Base-by-base conservation (phyloP, 2,113 vertebrate genomes). In the Forbesichthys papilliferus region DNA sequence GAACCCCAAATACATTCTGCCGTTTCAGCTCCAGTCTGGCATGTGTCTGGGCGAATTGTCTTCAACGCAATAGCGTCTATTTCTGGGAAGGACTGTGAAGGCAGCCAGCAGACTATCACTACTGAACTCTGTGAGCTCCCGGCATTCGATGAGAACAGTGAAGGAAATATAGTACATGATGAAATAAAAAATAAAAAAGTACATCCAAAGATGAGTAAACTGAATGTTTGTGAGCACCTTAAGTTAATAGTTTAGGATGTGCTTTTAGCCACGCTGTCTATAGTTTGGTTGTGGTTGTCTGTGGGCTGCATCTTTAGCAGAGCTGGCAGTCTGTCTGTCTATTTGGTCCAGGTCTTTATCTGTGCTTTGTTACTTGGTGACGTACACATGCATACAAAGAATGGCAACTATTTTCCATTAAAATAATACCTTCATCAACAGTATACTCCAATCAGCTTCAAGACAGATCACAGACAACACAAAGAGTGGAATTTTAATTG, bases 351-450 rank as follows among this genome's bases (percentile, higher is more conserved):
- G 77, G 80, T 87, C 79, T 88, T 91, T 91, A 89, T 89, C 86
- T 84, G 54, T 58, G 76, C 83, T 90, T 90, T 90, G 85, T 90
- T 80, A 83, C 81, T 84, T 68, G 68, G 64, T 81, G 84, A 87
- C 68, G 81, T 78, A 86, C 80, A 60, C 84, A 78, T 88, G 70
- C 70, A 75, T 66, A 57, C 81, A 84, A 90, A 89, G 87, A 92
- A 92, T 88, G 84, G 81, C 83, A 77, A 78, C 84, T 82, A 77
- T 78, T 89, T 89, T 78, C 81, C 78, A 90, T 93, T 90, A 91
- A 92, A 91, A 87, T 88, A 90, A 92, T 88, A 91, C 81, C 87
- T 85, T 87, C 86, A 86, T 91, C 78, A 81, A 83, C 76, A 68
- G 77, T 60, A 70, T 20, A 20, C 71, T 85, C 78, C 81, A 87